Base-by-base conservation (phyloP, 53 echinoderm and acorn worm genomes). In the Echinarachnius parma region DNA sequence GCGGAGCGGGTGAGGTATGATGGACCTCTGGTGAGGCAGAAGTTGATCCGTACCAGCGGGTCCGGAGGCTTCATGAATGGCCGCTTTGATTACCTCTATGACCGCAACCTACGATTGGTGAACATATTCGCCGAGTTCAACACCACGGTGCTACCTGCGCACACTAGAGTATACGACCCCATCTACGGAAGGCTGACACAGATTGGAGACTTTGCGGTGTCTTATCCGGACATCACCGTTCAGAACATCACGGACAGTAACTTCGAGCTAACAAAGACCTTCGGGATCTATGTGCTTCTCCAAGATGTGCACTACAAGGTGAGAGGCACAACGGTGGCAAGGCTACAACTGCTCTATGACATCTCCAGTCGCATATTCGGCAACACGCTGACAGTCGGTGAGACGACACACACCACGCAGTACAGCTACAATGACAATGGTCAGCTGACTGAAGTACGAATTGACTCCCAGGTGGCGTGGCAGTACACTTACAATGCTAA, bases 11-110 rank as follows among this genome's bases (percentile, higher is more conserved):
- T 85, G 18, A 62, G 80, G 18, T 88, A 91, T 64, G 79, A 88
- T 35, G 98, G 91, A 21, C 86, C 88, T n/a, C 49, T 98, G 44
- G 77, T 86, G 4, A 77, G 66, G 34, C 85, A 91, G 66, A 82
- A 88, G 80, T 65, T 77, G 10, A 80, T 98, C 14, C 79, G 82
- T 11, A 82, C 82, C 13, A 85, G 61, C 0, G 88, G 90, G 1
- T 89, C 81, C 46, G 91, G 75, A 11, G 91, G 87, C n/a, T 88
- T 88, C 31, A 69, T 98, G 59, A 84, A 88, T 44, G 98, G 88
- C 11, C 66, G 82, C 49, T 98, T 87, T 67, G 88, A 85, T 21
- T 98, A 98, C 23, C 59, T 78, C 35, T 78, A 85, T n/a, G 87
- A 91, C 32, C 72, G 78, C 33, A 91, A 83, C 26, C 80, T 98